Percentiles rank a stretch among this genome's conserved stretches.
Conservation (phyloP, 2,113 vertebrate genomes). For the Psammodynastes pulverulentus region DNA sequence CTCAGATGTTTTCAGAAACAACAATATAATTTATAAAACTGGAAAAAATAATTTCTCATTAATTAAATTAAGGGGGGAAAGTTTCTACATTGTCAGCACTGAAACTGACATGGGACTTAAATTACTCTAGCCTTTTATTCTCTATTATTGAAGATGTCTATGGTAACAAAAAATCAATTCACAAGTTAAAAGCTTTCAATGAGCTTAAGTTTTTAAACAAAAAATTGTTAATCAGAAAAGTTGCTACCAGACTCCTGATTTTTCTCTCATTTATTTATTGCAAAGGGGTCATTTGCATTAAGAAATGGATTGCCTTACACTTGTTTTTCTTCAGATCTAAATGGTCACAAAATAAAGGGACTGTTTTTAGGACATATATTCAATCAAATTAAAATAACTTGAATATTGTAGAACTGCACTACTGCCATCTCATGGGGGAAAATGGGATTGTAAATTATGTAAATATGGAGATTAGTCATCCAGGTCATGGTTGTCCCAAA, state of each 20-base stretch:
- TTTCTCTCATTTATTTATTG: not conserved
- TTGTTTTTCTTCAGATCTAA: not conserved
- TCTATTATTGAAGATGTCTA: not conserved
- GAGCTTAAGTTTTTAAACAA: not conserved
- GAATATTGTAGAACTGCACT: not conserved
- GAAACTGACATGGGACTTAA: not conserved
- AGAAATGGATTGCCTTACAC: not conserved
- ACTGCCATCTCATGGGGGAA: slow-evolving; percentile 6
- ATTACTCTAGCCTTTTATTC: not conserved
- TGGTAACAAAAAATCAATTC: not conserved
- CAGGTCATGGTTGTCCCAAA: too few relatives aligned
- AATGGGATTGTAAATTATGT: not conserved
- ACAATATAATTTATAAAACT: not conserved
- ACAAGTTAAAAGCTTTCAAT: not conserved
- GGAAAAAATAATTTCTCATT: not conserved
- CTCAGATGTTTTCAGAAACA: not conserved
- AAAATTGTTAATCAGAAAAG: not conserved
- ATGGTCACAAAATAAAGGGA: not conserved
- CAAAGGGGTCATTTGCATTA: not conserved
- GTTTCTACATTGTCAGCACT: not conserved
- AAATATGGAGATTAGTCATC: too few relatives aligned
- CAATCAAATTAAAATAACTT: not conserved
- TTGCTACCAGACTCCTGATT: not conserved
- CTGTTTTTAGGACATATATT: not conserved
- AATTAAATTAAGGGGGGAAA: not conserved